Evolutionary conservation across 2,113 vertebrate genomes (phyloP), one percentile per base, ranked within the genome.

Genomic region (Macaca mulatta): DNA sequence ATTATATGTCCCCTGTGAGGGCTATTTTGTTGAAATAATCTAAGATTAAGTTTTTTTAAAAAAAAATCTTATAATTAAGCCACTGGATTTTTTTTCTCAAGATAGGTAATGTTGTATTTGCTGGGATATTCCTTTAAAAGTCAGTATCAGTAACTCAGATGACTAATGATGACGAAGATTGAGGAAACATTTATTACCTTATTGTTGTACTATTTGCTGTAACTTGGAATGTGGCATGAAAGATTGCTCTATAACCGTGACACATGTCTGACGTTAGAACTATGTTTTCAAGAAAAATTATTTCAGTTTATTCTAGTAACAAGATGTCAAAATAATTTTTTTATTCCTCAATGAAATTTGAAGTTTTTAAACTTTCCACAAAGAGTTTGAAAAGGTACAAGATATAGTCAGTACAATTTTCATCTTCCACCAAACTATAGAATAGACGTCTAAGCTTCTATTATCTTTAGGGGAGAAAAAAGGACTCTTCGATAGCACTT

Each of bases 301-400:
- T 92, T 97, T 94, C 38, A 90, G 80, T 48, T 95, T 93, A 75
- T 72, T 79, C 8, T 32, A 78, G 23, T 88, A 95, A 8, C 23
- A 93, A 57, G 27, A 52, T 75, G 22, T 90, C 81, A 97, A 93
- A 95, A 92, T 94, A 79, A 88, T 93, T 95, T 93, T 96, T 94
- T 48, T 38, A 80, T 94, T 90, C 7, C 50, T 93, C 43, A 50
- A 13, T 84, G 75, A 96, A 97, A 92, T 81, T 79, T 79, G 67
- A 92, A 74, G 17, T 83, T 92, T 92, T 83, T 45, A 89, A 95
- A 72, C 48, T 84, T 91, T 86, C 52, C 40, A 74, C 18, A 80
- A 55, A 70, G 45, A 75, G n/a, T 90, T 88, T 97, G 91, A 84
- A 45, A 85, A 75, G n/a, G 93, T 35, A 83, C 5, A 79, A 87